Base-by-base conservation (phyloP, 2,113 vertebrate species). In the Scomber colias region DNA sequence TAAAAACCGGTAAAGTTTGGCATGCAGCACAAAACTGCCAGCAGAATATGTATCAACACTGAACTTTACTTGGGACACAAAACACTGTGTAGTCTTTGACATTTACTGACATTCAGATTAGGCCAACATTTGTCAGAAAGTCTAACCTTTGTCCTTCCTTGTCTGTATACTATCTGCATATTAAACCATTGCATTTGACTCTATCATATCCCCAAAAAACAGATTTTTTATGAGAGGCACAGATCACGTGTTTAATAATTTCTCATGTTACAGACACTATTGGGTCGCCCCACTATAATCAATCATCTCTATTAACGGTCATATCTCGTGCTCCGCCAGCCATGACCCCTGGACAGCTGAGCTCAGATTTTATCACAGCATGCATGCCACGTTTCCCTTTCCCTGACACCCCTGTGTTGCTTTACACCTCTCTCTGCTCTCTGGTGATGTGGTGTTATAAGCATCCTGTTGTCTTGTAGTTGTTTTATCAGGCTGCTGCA, bases 251-350 rank as follows among this genome's bases (percentile, higher is more conserved):
- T 84, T 91, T 92, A 83, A 90, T 91, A 87, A 86, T 88, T 81
- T 68, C 71, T 84, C 82, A 79, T 87, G 87, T 87, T 88, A 86
- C 86, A 87, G 85, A 86, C 0, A 60, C 70, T 35, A 67, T 71
- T 60, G 84, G 90, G 87, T 85, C 74, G 10, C 62, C 56, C 11
- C 40, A 4, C 76, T 72, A 53, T 90, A 90, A 94, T 93, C 91
- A 92, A 89, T 94, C 92, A 94, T 93, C 82, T 90, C 89, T 91
- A 93, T 92, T 94, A 94, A 89, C 83, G 70, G 88, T 84, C 90
- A 67, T 92, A 93, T 93, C 91, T 91, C 63, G 11, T 51, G 86
- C 90, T 91, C 83, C 68, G 64, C 87, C 88, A 91, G 91, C 90
- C 87, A 12, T 92, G 93, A 93, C 90, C 91, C 82, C 79, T 63